Percentiles rank a stretch among this genome's conserved stretches.
Evolutionary conservation across 2,113 vertebrate genomes (phyloP).

Genomic region (Maccullochella peelii): DNA sequence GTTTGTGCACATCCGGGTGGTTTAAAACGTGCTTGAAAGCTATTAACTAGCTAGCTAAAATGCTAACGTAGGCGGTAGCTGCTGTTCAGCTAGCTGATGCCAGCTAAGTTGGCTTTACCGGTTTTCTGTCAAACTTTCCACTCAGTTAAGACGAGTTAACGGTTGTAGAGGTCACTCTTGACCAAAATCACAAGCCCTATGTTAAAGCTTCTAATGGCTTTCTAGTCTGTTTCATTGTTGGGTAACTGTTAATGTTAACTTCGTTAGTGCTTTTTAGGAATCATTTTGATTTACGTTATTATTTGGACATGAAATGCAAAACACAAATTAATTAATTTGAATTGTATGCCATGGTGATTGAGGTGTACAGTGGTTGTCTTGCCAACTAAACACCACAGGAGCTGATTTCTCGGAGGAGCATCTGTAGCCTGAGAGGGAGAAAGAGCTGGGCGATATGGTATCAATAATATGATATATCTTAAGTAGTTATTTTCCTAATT

Average conservation of each 20-base stretch:
- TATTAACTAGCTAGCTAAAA: slow-evolving; percentile 16
- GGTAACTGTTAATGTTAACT: neutral
- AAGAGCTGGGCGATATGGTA: neutral
- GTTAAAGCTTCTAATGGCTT: rapidly evolving
- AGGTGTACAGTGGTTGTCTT: neutral
- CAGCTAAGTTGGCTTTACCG: slow-evolving; percentile 32
- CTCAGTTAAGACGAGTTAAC: neutral
- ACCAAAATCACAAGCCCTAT: neutral
- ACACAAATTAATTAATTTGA: neutral
- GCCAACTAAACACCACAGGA: too few relatives aligned
- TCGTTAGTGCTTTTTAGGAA: neutral
- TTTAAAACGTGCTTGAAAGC: slow-evolving; percentile 1
- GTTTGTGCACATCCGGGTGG: slow-evolving; percentile 46
- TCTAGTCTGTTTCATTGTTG: neutral
- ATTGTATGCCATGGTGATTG: neutral
- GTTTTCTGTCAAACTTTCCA: slow-evolving; percentile 18
- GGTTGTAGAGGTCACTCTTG: neutral
- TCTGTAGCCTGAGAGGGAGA: too few relatives aligned
- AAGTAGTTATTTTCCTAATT: neutral
- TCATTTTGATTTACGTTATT: neutral
- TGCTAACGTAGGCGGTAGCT: slow-evolving; percentile 52
- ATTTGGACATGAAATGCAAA: neutral
- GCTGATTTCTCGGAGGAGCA: neutral
- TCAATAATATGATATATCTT: neutral
- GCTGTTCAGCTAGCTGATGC: slow-evolving; percentile 39